Conservation (phyloP, 2,888 invertebrate genomes). For the Smittia aterrima region DNA sequence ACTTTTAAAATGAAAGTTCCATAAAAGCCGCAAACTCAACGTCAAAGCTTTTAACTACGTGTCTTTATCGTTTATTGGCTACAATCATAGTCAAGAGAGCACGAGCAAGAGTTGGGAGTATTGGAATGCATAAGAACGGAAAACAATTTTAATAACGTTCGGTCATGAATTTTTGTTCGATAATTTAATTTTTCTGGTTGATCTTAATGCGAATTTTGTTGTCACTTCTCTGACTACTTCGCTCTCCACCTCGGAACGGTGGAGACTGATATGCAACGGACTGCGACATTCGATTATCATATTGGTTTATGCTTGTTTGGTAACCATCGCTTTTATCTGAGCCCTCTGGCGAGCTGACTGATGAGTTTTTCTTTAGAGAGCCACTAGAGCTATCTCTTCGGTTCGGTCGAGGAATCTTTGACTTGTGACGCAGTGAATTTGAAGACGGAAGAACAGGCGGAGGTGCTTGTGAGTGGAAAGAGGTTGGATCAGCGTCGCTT, state of each 20-base stretch:
- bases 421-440: conserved; percentile 20
- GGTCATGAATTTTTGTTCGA: background rate
- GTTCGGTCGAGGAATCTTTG: conserved; percentile 30
- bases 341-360: conserved; percentile 26
- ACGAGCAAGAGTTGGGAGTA: background rate
- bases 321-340: conserved; percentile 27
- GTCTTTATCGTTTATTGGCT: no score
- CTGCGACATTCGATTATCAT: conserved; percentile 20
- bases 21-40: no score
- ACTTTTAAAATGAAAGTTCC: no score
- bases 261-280: conserved; percentile 21
- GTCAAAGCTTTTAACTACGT: no score
- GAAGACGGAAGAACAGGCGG: conserved; percentile 18
- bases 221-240: conserved; percentile 4
- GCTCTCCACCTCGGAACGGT: background rate
- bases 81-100: background rate
- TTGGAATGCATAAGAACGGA: conserved; percentile 1
- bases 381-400: background rate
- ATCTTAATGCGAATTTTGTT: conserved; percentile 39
- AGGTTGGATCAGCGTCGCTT: conserved; percentile 5
- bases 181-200: conserved; percentile 30
- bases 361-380: conserved; percentile 26
- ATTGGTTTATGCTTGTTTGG: conserved; percentile 17
- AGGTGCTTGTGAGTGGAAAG: conserved; percentile 9
- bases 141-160: background rate